phyloP scores from a whole-genome alignment of 2,888 invertebrate genomes.

The Hydrotaea cyrtoneurina region DNA sequence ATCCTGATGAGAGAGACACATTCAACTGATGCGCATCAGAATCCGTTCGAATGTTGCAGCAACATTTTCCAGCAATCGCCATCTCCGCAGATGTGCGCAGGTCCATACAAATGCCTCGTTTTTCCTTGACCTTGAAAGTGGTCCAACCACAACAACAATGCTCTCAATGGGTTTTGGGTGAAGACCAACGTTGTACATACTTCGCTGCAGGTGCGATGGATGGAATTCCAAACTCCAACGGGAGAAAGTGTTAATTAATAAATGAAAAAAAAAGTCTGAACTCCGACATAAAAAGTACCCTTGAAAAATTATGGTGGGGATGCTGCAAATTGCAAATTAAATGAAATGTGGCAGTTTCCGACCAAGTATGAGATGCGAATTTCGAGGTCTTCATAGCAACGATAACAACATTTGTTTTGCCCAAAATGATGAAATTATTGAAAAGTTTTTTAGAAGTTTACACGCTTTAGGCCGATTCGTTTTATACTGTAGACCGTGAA shows the following conservation, averaged over 20 bases:
- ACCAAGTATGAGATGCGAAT: too few species aligned
- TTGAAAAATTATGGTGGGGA: background rate
- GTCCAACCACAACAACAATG: constrained; percentile 29
- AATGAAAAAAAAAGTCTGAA: constrained; percentile 8
- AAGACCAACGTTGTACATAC: background rate
- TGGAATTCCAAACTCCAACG: background rate
- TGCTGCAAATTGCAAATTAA: background rate
- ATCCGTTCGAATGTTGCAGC: constrained; percentile 2
- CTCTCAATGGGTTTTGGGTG: background rate
- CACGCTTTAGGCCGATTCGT: too few species aligned
- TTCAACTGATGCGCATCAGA: background rate
- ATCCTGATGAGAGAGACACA: background rate
- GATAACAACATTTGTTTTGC: too few species aligned
- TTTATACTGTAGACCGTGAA: too few species aligned
- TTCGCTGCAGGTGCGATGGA: constrained; percentile 10
- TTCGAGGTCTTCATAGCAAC: too few species aligned
- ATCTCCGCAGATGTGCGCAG: background rate
- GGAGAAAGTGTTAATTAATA: constrained; percentile 24
- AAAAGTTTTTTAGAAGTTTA: too few species aligned
- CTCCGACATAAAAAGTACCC: constrained; percentile 7
- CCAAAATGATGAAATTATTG: too few species aligned
- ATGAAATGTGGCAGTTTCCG: background rate
- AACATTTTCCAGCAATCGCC: background rate
- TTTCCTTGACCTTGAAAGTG: constrained; percentile 65
- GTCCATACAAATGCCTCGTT: background rate